These are phyloP conservation scores for Oryzias celebensis DNA, from an alignment of 2,113 vertebrate genomes.

Conservation along the genomic window DNA sequence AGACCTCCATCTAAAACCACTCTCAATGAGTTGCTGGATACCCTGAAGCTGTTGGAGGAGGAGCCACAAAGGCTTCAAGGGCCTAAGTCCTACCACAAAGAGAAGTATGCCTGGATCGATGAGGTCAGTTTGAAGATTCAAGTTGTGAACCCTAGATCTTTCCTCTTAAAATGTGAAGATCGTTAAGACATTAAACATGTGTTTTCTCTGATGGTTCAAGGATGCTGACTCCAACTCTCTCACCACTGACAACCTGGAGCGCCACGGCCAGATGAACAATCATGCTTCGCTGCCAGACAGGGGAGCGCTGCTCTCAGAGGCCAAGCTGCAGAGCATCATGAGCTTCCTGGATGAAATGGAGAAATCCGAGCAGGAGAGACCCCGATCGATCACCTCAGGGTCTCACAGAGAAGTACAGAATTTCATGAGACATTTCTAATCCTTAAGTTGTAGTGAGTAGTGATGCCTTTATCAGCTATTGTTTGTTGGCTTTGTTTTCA, in stretches of 20 bases:
- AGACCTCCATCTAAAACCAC: slow-evolving; percentile 81
- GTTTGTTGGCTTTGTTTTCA: slow-evolving; percentile 42
- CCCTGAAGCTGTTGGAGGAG: slow-evolving; percentile 85
- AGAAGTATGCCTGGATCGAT: slow-evolving; percentile 84
- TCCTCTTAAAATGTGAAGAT: rapidly evolving
- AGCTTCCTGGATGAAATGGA: slow-evolving; percentile 97
- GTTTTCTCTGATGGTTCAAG: slow-evolving; percentile 52
- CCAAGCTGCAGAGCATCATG: slow-evolving; percentile 94
- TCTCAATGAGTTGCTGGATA: slow-evolving; percentile 88
- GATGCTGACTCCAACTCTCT: slow-evolving; percentile 82
- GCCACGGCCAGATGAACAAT: slow-evolving; percentile 82
- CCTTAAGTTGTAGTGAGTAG: not conserved
- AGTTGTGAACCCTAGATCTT: rapidly evolving
- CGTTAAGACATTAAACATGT: not conserved
- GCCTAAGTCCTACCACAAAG: slow-evolving; percentile 74
- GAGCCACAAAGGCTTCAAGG: slow-evolving; percentile 81
- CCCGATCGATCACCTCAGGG: slow-evolving; percentile 80
- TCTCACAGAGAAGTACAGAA: slow-evolving; percentile 79
- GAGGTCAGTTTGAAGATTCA: slow-evolving; percentile 70
- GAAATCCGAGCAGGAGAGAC: slow-evolving; percentile 84
- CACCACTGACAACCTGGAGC: slow-evolving; percentile 91
- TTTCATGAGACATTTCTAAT: no score
- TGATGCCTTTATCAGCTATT: not conserved
- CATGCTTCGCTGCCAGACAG: slow-evolving; percentile 70
- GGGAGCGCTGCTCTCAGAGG: slow-evolving; percentile 87